These are phyloP conservation scores for Drosophila nr. medialis DNA, from an alignment of 2,888 invertebrate genomes.

Conservation along the genomic window DNA sequence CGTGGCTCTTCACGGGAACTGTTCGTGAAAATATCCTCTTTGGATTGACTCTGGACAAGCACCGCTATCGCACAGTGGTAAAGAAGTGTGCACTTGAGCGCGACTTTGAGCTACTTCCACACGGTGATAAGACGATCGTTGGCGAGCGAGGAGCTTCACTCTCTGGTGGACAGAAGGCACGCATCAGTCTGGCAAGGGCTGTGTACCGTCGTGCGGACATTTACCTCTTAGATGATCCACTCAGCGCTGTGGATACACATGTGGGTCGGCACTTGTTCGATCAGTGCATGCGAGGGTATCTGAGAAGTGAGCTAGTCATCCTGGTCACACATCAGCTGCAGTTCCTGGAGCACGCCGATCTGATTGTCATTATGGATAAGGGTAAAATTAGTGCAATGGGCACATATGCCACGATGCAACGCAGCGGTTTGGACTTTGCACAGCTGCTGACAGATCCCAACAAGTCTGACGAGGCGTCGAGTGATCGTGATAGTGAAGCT, in stretches of 20 bases:
- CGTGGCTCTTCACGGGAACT: conserved; percentile 91
- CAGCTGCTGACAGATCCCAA: conserved; percentile 87
- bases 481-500: conserved; percentile 69
- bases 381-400: conserved; percentile 86
- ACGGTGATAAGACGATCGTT: conserved; percentile 87
- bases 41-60: conserved; percentile 86
- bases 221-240: conserved; percentile 95
- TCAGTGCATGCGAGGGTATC: conserved; percentile 82
- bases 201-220: conserved; percentile 94
- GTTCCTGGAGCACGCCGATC: conserved; percentile 89
- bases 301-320: conserved; percentile 89
- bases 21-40: conserved; percentile 88
- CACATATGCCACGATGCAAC: conserved; percentile 89
- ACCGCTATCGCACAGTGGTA: conserved; percentile 87
- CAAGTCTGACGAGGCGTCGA: conserved; percentile 76
- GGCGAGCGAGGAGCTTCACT: conserved; percentile 94
- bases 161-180: conserved; percentile 94
- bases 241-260: conserved; percentile 95
- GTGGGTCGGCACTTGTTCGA: conserved; percentile 95
- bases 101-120: conserved; percentile 87
- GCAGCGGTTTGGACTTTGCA: conserved; percentile 91
- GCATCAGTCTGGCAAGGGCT: conserved; percentile 94
- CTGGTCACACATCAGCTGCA: conserved; percentile 94
- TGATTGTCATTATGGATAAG: conserved; percentile 83
- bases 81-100: conserved; percentile 85